Conservation (phyloP, 2,797 vertebrate species). For the Notoglanidium macrostoma region DNA sequence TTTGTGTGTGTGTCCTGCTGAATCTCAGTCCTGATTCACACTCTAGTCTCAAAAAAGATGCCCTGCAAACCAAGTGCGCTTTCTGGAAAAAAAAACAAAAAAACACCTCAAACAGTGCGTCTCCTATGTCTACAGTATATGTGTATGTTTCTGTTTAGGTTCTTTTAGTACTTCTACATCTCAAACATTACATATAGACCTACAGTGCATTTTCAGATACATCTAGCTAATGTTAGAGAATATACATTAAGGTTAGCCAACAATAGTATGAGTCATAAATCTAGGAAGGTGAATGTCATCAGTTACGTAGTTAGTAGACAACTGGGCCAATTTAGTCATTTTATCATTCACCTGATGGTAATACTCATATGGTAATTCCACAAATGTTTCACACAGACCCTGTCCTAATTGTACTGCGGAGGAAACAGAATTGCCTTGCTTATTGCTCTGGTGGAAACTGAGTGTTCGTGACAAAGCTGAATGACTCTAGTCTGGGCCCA, state of each 20-base stretch:
- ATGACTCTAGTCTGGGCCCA: not conserved
- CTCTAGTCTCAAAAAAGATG: not conserved
- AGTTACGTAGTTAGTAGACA: not conserved
- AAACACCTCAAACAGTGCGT: not conserved
- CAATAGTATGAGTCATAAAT: not conserved
- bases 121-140: not conserved
- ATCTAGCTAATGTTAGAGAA: not conserved
- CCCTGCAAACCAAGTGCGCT: not conserved
- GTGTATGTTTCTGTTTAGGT: not conserved
- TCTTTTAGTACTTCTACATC: not conserved
- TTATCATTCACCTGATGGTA: not conserved
- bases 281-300: not conserved
- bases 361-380: not conserved
- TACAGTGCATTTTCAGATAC: not conserved
- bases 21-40: not conserved
- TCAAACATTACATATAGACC: not conserved
- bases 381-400: not conserved
- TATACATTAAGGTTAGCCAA: not conserved
- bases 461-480: not conserved
- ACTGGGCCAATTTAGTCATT: not conserved
- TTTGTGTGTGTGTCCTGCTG: not conserved
- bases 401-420: not conserved
- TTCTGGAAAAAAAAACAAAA: not conserved
- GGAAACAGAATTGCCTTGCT: not conserved
- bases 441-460: constrained; percentile 13